These are phyloP conservation scores for Melanophora roralis DNA, from an alignment of 2,888 invertebrate genomes.

Conservation along the genomic window DNA sequence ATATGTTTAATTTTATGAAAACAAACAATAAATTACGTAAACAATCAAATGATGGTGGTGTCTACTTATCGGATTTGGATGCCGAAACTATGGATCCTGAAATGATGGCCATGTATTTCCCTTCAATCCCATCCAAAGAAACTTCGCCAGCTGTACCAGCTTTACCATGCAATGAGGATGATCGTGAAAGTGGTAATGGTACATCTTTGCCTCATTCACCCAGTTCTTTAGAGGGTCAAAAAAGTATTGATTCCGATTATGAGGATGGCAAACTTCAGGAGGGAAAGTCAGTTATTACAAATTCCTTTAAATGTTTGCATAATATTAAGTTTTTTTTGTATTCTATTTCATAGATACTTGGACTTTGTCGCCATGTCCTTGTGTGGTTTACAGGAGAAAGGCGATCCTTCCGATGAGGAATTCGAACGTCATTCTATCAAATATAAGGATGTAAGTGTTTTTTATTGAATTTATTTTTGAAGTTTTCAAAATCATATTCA, in stretches of 20 bases:
- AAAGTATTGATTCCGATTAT: conserved; percentile 89
- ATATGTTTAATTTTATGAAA: conserved; percentile 96
- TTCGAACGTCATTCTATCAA: conserved; percentile 81
- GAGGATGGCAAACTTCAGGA: conserved; percentile 83
- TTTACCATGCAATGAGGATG: conserved; percentile 83
- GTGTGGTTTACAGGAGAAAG: conserved; percentile 83
- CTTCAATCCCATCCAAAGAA: conserved; percentile 76
- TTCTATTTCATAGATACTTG: conserved; percentile 73
- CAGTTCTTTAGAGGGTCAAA: conserved; percentile 89
- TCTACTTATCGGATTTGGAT: conserved; percentile 93
- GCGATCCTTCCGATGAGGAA: conserved; percentile 80
- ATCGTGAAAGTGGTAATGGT: conserved; percentile 97
- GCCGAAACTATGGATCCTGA: conserved; percentile 95
- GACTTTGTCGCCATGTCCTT: conserved; percentile 86
- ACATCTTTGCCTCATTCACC: conserved; percentile 96
- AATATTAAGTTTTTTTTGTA: neutral
- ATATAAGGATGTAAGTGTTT: conserved; percentile 77
- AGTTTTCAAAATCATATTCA: neutral
- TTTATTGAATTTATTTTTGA: neutral
- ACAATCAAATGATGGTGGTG: conserved; percentile 80
- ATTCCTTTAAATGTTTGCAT: neutral
- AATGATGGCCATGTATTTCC: conserved; percentile 91
- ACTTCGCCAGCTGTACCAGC: conserved; percentile 35
- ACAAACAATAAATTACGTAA: conserved; percentile 82
- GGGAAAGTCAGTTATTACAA: conserved; percentile 76